Base-by-base conservation (phyloP, 2,113 vertebrate species). In the Dryoscopus gambensis region DNA sequence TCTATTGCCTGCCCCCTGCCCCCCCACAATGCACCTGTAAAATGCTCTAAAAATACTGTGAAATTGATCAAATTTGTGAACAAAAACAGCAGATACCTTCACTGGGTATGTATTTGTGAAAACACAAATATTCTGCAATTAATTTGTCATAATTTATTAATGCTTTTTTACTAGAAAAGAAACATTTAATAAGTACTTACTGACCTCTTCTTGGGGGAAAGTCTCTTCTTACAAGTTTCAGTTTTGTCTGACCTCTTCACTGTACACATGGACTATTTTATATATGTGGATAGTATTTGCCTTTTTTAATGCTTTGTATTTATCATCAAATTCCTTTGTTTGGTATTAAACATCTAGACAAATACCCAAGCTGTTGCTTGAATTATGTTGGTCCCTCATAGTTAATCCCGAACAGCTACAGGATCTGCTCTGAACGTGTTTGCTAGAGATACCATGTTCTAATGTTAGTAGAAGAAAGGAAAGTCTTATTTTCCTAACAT, bases 401-500 rank as follows among this genome's bases (percentile, higher is more conserved):
- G 18, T 90, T 67, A 80, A 83, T 50, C 44, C 31, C 11, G 9
- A 89, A 71, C 2, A 17, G 49, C 60, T 49, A 56, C 16, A 37
- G 37, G 57, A 73, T 84, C 53, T 78, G 31, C 22, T 90, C 44
- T 27, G 42, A 74, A 25, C 3, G 5, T 28, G 21, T 42, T 89
- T 90, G 27, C 62, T 60, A 71, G 67, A 75, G 25, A 73, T 57
- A 60, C 4, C 0, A 1, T 35, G 13, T 56, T 65, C n/a, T 46
- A 40, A 25, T 42, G 83, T 80, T 81, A 62, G 81, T 28, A 79
- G 87, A 91, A 91, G 50, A 83, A 22, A 55, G 30, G 17, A 74
- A 74, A 78, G 73, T 49, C 20, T 55, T 71, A 46, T 91, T 77
- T 94, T 85, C 70, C 57, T 95, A 68, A 57, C 27, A 64, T 7